Conservation (phyloP, 2,797 vertebrate genomes). For the Ctenochaetus hawaiiensis region DNA sequence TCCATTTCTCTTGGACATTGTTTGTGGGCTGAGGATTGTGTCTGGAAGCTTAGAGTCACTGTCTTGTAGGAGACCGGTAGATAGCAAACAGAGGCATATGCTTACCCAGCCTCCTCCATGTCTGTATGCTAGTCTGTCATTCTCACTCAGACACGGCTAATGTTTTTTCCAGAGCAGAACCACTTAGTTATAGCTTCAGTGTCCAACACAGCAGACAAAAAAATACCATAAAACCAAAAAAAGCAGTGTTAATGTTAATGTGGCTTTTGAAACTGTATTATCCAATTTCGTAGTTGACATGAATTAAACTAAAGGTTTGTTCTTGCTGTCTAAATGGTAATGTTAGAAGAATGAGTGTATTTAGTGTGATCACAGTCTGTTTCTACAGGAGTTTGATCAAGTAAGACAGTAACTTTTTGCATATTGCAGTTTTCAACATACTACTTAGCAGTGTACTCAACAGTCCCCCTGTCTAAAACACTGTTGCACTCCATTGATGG, state of each 20-base stretch:
- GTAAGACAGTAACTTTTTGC: not conserved
- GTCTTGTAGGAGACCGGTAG: conserved; percentile 41
- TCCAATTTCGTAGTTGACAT: not conserved
- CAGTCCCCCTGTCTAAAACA: not conserved
- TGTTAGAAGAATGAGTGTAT: no score
- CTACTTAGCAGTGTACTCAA: not conserved
- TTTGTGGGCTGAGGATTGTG: conserved; percentile 64
- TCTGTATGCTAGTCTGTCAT: conserved; percentile 21
- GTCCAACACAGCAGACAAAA: conserved; percentile 14
- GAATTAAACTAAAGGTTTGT: no score
- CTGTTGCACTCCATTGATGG: no score
- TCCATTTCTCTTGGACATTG: conserved; percentile 62
- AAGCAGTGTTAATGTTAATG: not conserved
- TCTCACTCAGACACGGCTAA: conserved; percentile 23
- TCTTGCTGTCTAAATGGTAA: not conserved
- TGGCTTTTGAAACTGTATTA: not conserved
- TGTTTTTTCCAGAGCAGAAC: conserved; percentile 43
- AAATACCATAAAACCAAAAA: conserved; percentile 6
- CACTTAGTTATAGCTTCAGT: conserved; percentile 15
- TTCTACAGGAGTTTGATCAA: not conserved
- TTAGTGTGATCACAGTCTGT: not conserved
- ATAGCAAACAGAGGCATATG: conserved; percentile 46
- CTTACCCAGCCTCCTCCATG: conserved; percentile 32
- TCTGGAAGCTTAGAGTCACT: conserved; percentile 50
- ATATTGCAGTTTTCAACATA: not conserved